Percentiles rank a stretch among this genome's conserved stretches.
phyloP scores from a whole-genome alignment of 2,888 invertebrate species.

The Abrostola triplasia region DNA sequence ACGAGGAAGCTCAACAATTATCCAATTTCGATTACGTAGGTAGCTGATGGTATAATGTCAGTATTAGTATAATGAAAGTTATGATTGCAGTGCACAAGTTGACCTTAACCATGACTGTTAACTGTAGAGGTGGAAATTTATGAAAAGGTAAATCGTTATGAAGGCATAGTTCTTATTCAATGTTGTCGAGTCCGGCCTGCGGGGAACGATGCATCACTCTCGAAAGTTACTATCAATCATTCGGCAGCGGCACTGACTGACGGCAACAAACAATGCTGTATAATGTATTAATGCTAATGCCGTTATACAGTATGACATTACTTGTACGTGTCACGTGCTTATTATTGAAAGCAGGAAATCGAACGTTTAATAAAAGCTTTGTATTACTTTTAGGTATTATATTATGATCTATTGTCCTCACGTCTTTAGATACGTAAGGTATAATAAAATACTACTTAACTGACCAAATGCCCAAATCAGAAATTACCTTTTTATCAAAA shows the following conservation, averaged over 20 bases:
- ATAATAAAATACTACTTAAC: too few species aligned
- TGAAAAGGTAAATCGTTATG: conserved; percentile 29
- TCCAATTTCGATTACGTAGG: conserved; percentile 17
- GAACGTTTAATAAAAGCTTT: conserved; percentile 28
- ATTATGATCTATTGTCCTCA: not conserved
- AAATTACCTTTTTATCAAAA: conserved; percentile 1
- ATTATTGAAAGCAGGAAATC: conserved; percentile 50
- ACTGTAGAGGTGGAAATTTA: conserved; percentile 16
- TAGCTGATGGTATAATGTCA: conserved; percentile 1
- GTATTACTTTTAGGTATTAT: conserved; percentile 13
- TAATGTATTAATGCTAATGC: conserved; percentile 58
- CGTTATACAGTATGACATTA: conserved; percentile 53
- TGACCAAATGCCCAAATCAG: too few species aligned
- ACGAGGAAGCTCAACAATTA: conserved; percentile 20
- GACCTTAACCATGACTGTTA: conserved; percentile 28
- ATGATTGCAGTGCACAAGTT: conserved; percentile 15
- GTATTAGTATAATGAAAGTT: conserved; percentile 1
- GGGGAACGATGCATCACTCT: conserved; percentile 54
- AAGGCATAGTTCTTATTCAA: conserved; percentile 48
- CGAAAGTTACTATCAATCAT: conserved; percentile 63
- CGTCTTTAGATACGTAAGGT: not conserved
- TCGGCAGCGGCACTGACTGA: conserved; percentile 32
- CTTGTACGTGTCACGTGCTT: conserved; percentile 38
- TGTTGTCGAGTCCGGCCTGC: conserved; percentile 26
- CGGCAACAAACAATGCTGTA: conserved; percentile 58